phyloP scores from a whole-genome alignment of 2,888 invertebrate genomes.

The Agriopis leucophaearia region DNA sequence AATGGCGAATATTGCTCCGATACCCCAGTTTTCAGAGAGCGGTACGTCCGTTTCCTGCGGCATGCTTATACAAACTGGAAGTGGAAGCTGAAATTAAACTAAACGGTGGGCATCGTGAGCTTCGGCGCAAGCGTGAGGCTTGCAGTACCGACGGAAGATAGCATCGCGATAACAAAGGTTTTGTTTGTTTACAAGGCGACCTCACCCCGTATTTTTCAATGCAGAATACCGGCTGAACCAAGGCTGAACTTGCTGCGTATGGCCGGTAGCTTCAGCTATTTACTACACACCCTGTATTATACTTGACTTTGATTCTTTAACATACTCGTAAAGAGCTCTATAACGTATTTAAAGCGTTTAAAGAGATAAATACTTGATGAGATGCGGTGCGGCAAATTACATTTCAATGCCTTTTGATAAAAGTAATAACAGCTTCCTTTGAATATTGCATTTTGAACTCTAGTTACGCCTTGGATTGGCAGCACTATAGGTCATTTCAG shows the following conservation, averaged over 20 bases:
- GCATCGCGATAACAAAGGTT: conserved; percentile 20
- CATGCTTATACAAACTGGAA: conserved; percentile 16
- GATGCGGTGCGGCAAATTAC: conserved; percentile 11
- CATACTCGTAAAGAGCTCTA: not conserved
- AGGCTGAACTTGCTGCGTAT: conserved; percentile 20
- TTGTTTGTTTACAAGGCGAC: conserved; percentile 34
- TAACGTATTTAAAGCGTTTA: not conserved
- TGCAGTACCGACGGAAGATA: conserved; percentile 10
- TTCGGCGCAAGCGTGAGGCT: conserved; percentile 27
- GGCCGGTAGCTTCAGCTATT: conserved; percentile 7
- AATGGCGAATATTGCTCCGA: conserved; percentile 20
- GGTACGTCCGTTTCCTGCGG: conserved; percentile 8
- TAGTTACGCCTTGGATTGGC: no score
- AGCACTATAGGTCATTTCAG: no score
- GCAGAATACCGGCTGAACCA: conserved; percentile 21
- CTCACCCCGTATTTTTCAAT: conserved; percentile 17
- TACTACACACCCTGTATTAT: no score
- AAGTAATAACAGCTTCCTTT: not conserved
- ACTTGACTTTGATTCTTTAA: conserved; percentile 14
- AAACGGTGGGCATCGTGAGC: not conserved
- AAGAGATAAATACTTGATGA: conserved; percentile 13
- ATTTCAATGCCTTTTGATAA: conserved; percentile 14
- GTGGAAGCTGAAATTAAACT: conserved; percentile 8
- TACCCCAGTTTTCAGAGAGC: not conserved
- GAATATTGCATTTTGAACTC: no score